Evolutionary conservation across 2,797 vertebrate genomes (phyloP), one percentile per base, ranked within the genome.

Genomic region (Otolemur crassicaudatus): DNA sequence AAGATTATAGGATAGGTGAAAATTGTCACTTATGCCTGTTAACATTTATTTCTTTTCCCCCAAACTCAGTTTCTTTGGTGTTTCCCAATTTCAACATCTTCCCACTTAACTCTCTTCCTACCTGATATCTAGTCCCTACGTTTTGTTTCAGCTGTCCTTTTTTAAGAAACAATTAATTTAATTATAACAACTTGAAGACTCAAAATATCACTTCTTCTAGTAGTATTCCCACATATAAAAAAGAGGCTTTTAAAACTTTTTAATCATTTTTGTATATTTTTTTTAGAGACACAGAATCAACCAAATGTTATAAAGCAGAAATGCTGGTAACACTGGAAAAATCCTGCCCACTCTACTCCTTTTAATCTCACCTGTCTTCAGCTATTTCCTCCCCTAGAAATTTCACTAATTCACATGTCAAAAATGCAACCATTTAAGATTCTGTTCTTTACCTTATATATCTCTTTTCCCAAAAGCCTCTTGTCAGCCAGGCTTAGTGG

Each of bases 31-130:
- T 61, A 5, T 87, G 34, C 40, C 40, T 4, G 27, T 84, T 29
- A 77, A 46, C 20, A 70, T 87, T 76, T 83, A n/a, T 40, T 82
- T 90, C 53, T 94, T 8, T 65, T 86, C 69, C 8, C 11, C 37
- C 6, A 72, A 73, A 69, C 5, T 90, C 76, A 49, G 0, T n/a
- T 61, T 83, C 23, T 65, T 72, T 22, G 25, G 40, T 88, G 43
- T 91, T 88, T 61, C 14, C 29, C n/a, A 77, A 85, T 80, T 93
- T 76, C 49, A 85, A 1, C 34, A 46, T 91, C 58, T 93, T 88
- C 25, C 60, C 27, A 25, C 20, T 43, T 72, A 53, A 11, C 1
- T 22, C 27, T 10, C 20, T 37, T 85, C 56, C 25, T 29, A 49
- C 7, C 34, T 60, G 25, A 29, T 23, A 46, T 17, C 46, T 20